Percentiles rank a stretch among this genome's conserved stretches.
Evolutionary conservation across 2,797 vertebrate genomes (phyloP).

Genomic region (Propithecus deckenii): DNA sequence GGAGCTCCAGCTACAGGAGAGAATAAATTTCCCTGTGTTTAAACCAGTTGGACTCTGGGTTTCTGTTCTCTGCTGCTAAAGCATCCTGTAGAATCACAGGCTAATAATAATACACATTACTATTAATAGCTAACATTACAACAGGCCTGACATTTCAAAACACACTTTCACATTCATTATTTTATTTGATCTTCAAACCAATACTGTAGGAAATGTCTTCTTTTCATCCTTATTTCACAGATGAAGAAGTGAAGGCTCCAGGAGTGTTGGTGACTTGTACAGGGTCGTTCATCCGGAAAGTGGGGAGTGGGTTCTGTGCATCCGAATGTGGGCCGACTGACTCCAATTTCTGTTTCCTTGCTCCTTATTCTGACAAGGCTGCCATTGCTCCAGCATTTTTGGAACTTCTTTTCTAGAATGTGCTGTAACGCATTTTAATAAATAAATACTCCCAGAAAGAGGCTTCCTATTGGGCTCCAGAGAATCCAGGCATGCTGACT

Average conservation of each 20-base stretch:
- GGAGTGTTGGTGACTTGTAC: not conserved
- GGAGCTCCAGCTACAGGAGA: not conserved
- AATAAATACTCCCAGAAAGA: not conserved
- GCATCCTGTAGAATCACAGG: slow-evolving; percentile 6
- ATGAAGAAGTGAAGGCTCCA: not conserved
- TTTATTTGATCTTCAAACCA: slow-evolving; percentile 61
- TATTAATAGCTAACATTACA: slow-evolving; percentile 65
- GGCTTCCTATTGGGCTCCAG: not conserved
- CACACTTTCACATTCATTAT: slow-evolving; percentile 24
- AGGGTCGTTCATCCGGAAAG: not conserved
- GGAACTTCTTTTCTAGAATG: not conserved
- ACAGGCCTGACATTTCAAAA: slow-evolving; percentile 12
- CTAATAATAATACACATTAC: slow-evolving; percentile 46
- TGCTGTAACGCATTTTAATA: not conserved
- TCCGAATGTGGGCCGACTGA: fast-evolving
- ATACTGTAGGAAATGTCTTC: not conserved
- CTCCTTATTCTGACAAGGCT: not conserved
- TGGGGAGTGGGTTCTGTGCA: not conserved
- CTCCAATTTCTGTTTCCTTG: not conserved
- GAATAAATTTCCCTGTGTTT: slow-evolving; percentile 4
- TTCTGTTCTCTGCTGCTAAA: slow-evolving; percentile 11
- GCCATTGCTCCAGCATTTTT: not conserved
- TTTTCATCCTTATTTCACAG: not conserved
- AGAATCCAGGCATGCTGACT: not conserved
- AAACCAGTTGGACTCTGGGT: not conserved